Evolutionary conservation across 2,888 invertebrate species (phyloP), one percentile per base, ranked within the genome.

Genomic region (Dyspetes luteomarginatus): DNA sequence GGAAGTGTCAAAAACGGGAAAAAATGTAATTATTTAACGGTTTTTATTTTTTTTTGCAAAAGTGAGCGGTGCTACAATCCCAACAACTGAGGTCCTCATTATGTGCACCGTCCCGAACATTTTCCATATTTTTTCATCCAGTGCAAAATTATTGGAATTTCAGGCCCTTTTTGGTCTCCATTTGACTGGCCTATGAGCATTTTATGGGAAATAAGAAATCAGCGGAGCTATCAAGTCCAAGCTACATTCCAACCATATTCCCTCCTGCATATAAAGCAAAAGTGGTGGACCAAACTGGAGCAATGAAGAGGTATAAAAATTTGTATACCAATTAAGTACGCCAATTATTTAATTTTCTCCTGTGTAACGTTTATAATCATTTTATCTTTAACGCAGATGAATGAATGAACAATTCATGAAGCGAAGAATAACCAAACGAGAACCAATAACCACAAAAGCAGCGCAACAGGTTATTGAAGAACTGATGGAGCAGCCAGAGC

Each of bases 191-290:
- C n/a, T n/a, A n/a, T 74, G 65, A 4, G 56, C 73, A 74, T 74
- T 74, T 74, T 28, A 17, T 74, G 43, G 64, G 48, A 48, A 74
- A 65, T 65, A 65, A 74, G 65, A 74, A 74, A 74, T 74, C 65
- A 3, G 56, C 43, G 15, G 65, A 74, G 15, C 22, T n/a, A 45
- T 65, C 48, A 56, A 64, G 73, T 22, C 65, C 73, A 2, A 65
- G 62, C 26, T 72, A 62, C 43, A 19, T 43, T 19, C 72, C 72
- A 72, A 72, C 43, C 15, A 62, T 72, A 36, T 72, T 72, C 3
- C 62, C 72, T 55, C 19, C 62, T 72, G 62, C 45, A 64, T 73
- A 73, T 43, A 28, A 30, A 3, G 45, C 45, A 56, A 65, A 73
- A 55, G 64, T 30, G 17, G 45, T 64, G 30, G 9, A 73, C 64